Percentiles rank a stretch among this genome's conserved stretches.
Conservation (phyloP, 1,140 invertebrate genomes). For the Saccostrea cuccullata region DNA sequence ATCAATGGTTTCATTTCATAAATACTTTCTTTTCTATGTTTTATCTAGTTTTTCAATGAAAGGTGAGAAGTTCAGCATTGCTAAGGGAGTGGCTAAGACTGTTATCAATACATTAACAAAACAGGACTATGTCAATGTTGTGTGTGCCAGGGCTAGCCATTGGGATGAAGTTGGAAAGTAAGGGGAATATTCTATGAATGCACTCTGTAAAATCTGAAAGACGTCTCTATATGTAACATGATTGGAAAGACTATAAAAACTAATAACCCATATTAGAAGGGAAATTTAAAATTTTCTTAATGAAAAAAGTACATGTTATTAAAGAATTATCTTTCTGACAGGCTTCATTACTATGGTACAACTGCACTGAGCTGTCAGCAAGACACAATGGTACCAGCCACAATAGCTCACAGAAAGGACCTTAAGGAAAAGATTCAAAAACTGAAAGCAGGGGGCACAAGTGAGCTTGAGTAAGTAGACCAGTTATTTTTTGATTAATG, state of each 20-base stretch:
- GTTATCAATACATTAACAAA: conserved; percentile 79
- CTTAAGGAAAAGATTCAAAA: conserved; percentile 78
- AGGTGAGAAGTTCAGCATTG: conserved; percentile 79
- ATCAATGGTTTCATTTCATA: not conserved
- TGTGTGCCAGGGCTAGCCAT: conserved; percentile 79
- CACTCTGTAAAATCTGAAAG: too few relatives aligned
- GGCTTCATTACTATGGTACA: conserved; percentile 77
- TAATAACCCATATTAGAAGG: not conserved
- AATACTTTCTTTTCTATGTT: not conserved
- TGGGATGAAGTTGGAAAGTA: conserved; percentile 78
- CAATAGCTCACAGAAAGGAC: conserved; percentile 78
- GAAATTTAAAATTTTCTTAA: not conserved
- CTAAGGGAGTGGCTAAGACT: conserved; percentile 78
- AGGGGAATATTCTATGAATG: conserved; percentile 50
- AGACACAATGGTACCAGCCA: conserved; percentile 77
- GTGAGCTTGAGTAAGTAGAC: conserved; percentile 76
- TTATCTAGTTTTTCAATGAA: conserved; percentile 77
- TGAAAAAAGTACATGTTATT: not conserved
- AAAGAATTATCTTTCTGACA: conserved; percentile 52
- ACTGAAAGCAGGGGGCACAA: conserved; percentile 78
- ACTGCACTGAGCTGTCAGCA: conserved; percentile 77
- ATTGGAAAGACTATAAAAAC: not conserved
- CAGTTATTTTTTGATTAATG: too few relatives aligned
- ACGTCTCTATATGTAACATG: too few relatives aligned
- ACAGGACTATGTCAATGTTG: conserved; percentile 79